A percentile compares a stretch with the other conserved stretches of the same genome.
Conservation (phyloP, 2,888 invertebrate species). For the Eupithecia abbreviata region DNA sequence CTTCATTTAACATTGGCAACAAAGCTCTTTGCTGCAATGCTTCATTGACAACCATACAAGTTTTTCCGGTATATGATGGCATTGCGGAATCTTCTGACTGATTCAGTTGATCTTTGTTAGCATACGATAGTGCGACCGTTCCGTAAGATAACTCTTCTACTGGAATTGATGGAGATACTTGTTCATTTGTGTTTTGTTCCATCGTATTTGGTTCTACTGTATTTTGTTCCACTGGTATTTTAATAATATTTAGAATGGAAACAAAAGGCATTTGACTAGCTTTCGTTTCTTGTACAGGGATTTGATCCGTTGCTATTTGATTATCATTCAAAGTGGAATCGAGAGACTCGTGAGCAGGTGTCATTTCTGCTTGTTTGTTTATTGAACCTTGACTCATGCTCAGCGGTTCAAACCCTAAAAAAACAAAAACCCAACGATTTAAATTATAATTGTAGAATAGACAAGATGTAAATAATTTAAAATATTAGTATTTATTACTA, state of each 20-base stretch:
- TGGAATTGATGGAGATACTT: neutral
- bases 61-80: neutral
- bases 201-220: neutral
- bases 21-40: neutral
- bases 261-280: neutral
- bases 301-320: neutral
- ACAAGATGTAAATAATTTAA: neutral
- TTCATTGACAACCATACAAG: neutral
- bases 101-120: neutral
- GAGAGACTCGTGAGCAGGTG: neutral
- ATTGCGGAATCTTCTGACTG: neutral
- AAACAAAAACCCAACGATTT: neutral
- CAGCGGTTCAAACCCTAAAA: neutral
- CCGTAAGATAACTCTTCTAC: neutral
- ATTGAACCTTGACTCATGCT: neutral
- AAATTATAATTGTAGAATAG: neutral
- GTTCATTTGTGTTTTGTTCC: neutral
- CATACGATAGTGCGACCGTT: neutral
- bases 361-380: neutral
- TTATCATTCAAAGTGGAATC: neutral
- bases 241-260: neutral
- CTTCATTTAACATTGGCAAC: neutral
- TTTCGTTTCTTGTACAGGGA: neutral
- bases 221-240: neutral
- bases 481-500: neutral